Percentiles rank a stretch among this genome's conserved stretches.
Evolutionary conservation across 2,797 vertebrate genomes (phyloP).

Genomic region (Hypotaenidia okinawae): DNA sequence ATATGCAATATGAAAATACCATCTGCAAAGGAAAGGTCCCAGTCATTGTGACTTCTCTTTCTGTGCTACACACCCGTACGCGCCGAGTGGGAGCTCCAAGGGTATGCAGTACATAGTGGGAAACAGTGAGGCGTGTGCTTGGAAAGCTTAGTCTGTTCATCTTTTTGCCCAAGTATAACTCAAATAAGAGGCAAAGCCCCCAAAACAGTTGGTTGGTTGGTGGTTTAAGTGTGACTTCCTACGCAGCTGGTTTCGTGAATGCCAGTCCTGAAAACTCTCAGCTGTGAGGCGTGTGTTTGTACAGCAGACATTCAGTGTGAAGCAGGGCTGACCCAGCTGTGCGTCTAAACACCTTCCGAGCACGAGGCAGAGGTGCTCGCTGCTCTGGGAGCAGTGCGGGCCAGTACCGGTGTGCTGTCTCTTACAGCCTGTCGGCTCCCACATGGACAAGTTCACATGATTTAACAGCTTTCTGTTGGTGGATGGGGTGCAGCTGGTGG

Average conservation of each 20-base stretch:
- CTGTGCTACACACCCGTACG: not conserved
- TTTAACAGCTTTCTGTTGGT: not conserved
- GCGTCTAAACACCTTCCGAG: not conserved
- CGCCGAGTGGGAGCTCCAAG: not conserved
- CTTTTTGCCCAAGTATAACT: not conserved
- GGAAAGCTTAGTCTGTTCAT: not conserved
- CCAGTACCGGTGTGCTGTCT: not conserved
- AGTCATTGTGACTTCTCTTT: not conserved
- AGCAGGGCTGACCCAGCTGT: not conserved
- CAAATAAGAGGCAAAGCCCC: not conserved
- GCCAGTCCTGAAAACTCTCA: not conserved
- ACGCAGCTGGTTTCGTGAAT: not conserved
- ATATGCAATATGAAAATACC: not conserved
- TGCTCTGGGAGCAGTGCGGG: not conserved
- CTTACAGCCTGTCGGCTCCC: not conserved
- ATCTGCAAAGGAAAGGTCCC: not conserved
- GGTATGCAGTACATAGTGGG: not conserved
- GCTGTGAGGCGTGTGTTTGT: not conserved
- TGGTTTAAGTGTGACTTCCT: not conserved
- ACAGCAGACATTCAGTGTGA: not conserved
- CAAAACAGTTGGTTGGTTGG: not conserved
- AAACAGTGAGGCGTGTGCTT: not conserved
- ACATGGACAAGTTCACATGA: not conserved
- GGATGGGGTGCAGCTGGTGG: not conserved
- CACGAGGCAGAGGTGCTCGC: not conserved